These are phyloP conservation scores for Halyomorpha halys DNA, from an alignment of 1,140 invertebrate species.

Conservation along the genomic window DNA sequence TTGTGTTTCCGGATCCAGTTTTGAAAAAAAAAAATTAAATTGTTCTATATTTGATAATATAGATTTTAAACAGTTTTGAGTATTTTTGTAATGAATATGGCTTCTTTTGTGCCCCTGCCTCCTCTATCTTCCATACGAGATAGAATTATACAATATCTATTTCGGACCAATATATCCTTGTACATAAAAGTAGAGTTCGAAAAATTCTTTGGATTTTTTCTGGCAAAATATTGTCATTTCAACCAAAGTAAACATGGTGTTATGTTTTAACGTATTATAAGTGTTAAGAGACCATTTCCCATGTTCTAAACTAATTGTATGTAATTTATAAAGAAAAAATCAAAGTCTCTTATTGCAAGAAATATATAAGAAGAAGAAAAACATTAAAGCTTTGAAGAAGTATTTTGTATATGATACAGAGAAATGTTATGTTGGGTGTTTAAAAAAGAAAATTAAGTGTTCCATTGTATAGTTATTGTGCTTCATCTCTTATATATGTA, in stretches of 20 bases:
- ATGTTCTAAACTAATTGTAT: slow-evolving; percentile 3
- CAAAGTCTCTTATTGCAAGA: neutral
- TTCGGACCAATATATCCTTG: slow-evolving; percentile 10
- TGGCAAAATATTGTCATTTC: neutral
- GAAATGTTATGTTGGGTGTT: neutral
- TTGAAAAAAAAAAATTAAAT: neutral
- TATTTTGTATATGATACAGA: slow-evolving; percentile 5
- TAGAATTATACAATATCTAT: slow-evolving; percentile 8
- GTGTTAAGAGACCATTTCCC: neutral
- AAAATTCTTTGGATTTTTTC: neutral
- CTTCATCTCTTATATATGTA: slow-evolving; percentile 9
- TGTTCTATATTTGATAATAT: slow-evolving; percentile 3
- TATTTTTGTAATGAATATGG: slow-evolving; percentile 2
- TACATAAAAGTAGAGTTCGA: neutral
- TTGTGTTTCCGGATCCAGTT: neutral
- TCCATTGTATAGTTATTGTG: slow-evolving; percentile 12
- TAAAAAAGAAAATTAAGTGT: slow-evolving; percentile 1
- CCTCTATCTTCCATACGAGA: slow-evolving; percentile 8
- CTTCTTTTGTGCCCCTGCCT: neutral
- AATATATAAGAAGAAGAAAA: neutral
- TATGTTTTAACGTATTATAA: slow-evolving; percentile 3
- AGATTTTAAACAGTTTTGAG: neutral
- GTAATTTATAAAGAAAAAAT: neutral
- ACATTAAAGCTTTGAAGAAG: slow-evolving; percentile 1
- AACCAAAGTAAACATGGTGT: slow-evolving; percentile 1